These are phyloP conservation scores for Lepidurus arcticus DNA, from an alignment of 1,140 invertebrate genomes.

Conservation along the genomic window DNA sequence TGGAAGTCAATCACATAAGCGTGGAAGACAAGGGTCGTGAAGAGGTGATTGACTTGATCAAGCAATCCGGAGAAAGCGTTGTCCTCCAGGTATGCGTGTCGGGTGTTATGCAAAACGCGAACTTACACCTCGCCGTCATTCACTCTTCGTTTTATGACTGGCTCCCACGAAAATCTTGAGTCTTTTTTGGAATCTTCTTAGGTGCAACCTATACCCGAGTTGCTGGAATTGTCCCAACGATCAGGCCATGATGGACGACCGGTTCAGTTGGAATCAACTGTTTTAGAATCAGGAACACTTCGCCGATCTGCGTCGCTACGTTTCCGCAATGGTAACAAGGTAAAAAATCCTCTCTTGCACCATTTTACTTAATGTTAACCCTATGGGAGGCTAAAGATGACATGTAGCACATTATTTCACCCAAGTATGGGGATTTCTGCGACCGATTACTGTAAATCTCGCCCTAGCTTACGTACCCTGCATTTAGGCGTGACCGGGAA, in stretches of 20 bases:
- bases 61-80: conserved; percentile 71
- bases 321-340: conserved; percentile 28
- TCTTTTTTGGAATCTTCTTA: conserved; percentile 43
- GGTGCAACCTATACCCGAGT: conserved; percentile 79
- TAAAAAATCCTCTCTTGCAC: conserved; percentile 16
- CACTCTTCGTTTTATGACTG: neutral
- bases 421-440: no score
- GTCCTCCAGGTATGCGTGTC: conserved; percentile 64
- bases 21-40: conserved; percentile 81
- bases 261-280: conserved; percentile 61
- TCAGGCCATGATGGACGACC: conserved; percentile 57
- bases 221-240: conserved; percentile 75
- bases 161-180: neutral
- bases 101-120: neutral
- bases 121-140: neutral
- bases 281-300: conserved; percentile 67
- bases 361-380: neutral
- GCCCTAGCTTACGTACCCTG: no score
- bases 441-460: no score
- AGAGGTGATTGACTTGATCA: conserved; percentile 88
- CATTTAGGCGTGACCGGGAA: no score
- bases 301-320: conserved; percentile 57
- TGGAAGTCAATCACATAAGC: conserved; percentile 81
- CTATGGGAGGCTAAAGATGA: neutral
- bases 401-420: no score